Evolutionary conservation across 2,888 invertebrate genomes (phyloP), one percentile per base, ranked within the genome.

Genomic region (Platerodrilus igneus): DNA sequence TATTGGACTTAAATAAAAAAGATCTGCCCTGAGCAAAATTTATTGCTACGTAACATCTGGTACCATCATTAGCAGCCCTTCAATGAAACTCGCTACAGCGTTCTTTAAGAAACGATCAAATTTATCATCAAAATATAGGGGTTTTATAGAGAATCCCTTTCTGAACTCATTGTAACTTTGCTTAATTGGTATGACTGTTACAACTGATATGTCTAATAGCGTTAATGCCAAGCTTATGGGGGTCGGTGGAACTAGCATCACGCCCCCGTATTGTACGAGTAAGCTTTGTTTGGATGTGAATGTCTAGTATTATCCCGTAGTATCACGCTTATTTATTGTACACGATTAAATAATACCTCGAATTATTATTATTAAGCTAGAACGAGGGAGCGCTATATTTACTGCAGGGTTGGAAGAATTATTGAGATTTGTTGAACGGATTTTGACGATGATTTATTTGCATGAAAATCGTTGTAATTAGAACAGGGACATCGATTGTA

Each of bases 231-330:
- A 49, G 49, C 55, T 50, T 55, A 38, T 20, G 29, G 39, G 39
- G 39, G 39, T 29, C 11, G 17, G 33, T 27, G 32, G 32, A 34
- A 29, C 33, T 29, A 27, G 28, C 31, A 23, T 27, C 11, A 32
- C 34, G 27, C 38, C 55, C 57, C 56, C 47, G 44, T n/a, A n/a
- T n/a, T 45, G 42, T 47, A 51, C 53, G 52, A 57, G 57, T 58
- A 58, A 57, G 62, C 62, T 60, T 59, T 61, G 62, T 62, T 63
- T 62, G 62, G 56, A 55, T 53, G 53, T 48, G 48, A 50, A 53
- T 57, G 59, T 58, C 63, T 62, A 62, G 61, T 62, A 62, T 62
- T 62, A 62, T 62, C 63, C 60, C 58, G 32, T 26, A 62, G 60
- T 62, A 59, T 57, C 50, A 51, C 49, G 52, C 52, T 52, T 56